These are phyloP conservation scores for Chaetogeoica ovagalla DNA, from an alignment of 2,888 invertebrate genomes.

Conservation along the genomic window DNA sequence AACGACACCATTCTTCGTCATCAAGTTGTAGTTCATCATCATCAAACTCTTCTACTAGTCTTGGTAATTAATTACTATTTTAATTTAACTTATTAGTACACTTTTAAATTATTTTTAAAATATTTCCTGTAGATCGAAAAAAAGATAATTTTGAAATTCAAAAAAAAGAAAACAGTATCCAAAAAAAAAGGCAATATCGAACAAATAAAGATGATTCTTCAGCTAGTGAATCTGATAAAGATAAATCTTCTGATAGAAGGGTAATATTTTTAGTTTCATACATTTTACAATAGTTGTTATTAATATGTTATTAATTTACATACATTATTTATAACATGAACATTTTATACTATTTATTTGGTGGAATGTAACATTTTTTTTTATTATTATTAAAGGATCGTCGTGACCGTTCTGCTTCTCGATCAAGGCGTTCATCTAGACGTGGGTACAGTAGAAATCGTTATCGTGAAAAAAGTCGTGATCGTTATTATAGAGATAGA, in stretches of 20 bases:
- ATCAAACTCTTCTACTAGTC: slow-evolving; percentile 34
- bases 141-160: slow-evolving; percentile 70
- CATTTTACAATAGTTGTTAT: neutral
- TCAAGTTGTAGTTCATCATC: slow-evolving; percentile 47
- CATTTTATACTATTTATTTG: neutral
- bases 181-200: slow-evolving; percentile 86
- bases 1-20: slow-evolving; percentile 37
- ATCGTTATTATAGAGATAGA: slow-evolving; percentile 57
- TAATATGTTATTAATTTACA: neutral
- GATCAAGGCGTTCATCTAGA: slow-evolving; percentile 50
- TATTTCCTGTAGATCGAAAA: slow-evolving; percentile 35
- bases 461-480: slow-evolving; percentile 48
- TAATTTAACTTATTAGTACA: neutral
- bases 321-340: neutral
- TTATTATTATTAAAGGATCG: slow-evolving; percentile 19
- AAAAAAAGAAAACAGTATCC: slow-evolving; percentile 78
- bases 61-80: slow-evolving; percentile 9
- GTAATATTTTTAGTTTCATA: slow-evolving; percentile 44
- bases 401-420: slow-evolving; percentile 49
- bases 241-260: slow-evolving; percentile 64
- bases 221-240: slow-evolving; percentile 64
- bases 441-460: slow-evolving; percentile 47
- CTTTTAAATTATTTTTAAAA: neutral
- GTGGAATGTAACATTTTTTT: neutral
- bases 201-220: slow-evolving; percentile 80